Evolutionary conservation across 1,140 invertebrate species (phyloP).

Genomic region (Zelostemma sp.): DNA sequence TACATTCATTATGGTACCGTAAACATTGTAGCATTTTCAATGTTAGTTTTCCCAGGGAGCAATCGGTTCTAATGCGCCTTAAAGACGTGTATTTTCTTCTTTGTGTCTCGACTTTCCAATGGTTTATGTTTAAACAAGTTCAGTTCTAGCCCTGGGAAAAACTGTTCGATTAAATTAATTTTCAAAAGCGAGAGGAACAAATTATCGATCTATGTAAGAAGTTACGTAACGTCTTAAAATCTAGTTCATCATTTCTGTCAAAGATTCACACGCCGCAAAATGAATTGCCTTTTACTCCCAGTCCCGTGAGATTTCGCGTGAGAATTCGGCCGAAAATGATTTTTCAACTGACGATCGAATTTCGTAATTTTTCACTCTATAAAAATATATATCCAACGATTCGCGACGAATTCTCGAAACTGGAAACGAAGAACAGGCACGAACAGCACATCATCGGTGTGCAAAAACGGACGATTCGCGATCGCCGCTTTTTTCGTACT

Average conservation of each 20-base stretch:
- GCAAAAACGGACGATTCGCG: slow-evolving; percentile 21
- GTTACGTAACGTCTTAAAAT: background rate
- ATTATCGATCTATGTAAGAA: background rate
- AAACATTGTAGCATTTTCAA: slow-evolving; percentile 1
- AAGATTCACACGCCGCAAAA: slow-evolving; percentile 2
- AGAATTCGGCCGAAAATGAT: slow-evolving; percentile 17
- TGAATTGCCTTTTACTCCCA: slow-evolving; percentile 21
- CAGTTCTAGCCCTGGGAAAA: background rate
- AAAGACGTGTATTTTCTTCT: too few relatives aligned
- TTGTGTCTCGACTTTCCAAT: background rate
- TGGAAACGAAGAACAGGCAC: slow-evolving; percentile 27
- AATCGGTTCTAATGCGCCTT: background rate
- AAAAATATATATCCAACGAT: slow-evolving; percentile 13
- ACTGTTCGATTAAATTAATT: background rate
- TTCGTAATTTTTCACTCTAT: slow-evolving; percentile 1
- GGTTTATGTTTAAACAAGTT: background rate
- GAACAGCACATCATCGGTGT: slow-evolving; percentile 44
- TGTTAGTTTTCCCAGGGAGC: background rate
- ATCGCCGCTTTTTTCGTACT: slow-evolving; percentile 34
- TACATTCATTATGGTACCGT: slow-evolving; percentile 8
- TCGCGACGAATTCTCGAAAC: slow-evolving; percentile 37
- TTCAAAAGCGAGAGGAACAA: background rate
- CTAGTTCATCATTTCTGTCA: background rate
- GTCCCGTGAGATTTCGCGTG: slow-evolving; percentile 6
- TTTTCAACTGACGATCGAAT: background rate